phyloP scores from a whole-genome alignment of 2,113 vertebrate species.

The Cyanoderma ruficeps region DNA sequence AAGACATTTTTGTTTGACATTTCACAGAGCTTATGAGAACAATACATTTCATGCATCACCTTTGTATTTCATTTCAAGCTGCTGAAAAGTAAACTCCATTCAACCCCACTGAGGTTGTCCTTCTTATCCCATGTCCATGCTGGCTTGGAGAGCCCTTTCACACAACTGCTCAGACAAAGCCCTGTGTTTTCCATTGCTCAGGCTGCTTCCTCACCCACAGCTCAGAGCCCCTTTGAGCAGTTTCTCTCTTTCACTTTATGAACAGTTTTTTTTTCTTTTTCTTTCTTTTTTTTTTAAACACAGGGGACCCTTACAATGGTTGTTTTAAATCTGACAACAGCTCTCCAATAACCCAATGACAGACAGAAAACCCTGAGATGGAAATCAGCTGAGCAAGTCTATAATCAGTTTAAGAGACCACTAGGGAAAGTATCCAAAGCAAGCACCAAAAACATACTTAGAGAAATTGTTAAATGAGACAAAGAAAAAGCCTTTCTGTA shows the following conservation, averaged over 20 bases:
- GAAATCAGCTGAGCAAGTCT: not conserved
- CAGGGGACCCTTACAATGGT: not conserved
- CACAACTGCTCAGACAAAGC: not conserved
- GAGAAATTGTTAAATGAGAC: not conserved
- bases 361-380: not conserved
- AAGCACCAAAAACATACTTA: not conserved
- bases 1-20: conserved; percentile 15
- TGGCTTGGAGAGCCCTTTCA: not conserved
- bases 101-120: not conserved
- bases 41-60: conserved; percentile 20
- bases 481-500: not conserved
- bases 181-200: not conserved
- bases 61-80: conserved; percentile 9
- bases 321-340: conserved; percentile 13
- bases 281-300: not conserved
- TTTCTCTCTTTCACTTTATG: not conserved
- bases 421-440: not conserved
- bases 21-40: conserved; percentile 5
- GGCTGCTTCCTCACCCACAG: not conserved
- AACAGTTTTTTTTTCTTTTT: too few species aligned
- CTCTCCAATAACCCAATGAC: not conserved
- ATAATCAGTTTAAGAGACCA: not conserved
- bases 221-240: not conserved
- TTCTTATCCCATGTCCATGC: not conserved
- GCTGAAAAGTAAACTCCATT: conserved; percentile 18